Evolutionary conservation across 1,140 invertebrate species (phyloP), one percentile per base, ranked within the genome.

Genomic region (Platyscapa corneri): DNA sequence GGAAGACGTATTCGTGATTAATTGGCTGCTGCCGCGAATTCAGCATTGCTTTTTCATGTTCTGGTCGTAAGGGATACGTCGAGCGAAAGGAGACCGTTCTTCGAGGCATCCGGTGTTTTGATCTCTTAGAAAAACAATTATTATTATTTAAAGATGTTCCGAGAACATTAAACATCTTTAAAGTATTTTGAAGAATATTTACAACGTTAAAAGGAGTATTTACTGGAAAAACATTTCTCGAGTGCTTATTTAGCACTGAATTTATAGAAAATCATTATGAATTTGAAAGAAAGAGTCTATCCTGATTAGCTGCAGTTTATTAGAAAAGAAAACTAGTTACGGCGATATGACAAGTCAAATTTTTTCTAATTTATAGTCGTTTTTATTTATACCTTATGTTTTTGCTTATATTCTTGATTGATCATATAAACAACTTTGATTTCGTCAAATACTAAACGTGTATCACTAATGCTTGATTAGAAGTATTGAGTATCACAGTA

Each of bases 91-190:
- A 60, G 5, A 10, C 5, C 34, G 64, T 65, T 32, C n/a, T 32
- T 32, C 65, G 7, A 18, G 0, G n/a, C 65, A 10, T 72, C 30
- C 46, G 32, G 49, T 72, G 23, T 82, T 53, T 53, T 82, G 80
- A 82, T 82, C 80, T 82, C 67, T 78, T 72, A 72, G 32, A 82
- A 49, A 37, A 30, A 72, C 32, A 16, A 46, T 46, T 80, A 67
- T 46, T 46, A 67, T 67, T 46, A 20, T 79, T 20, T 46, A 60
- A n/a, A 46, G 34, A 39, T 65, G 32, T n/a, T 30, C 12, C 16
- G 2, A 56, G 32, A 39, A 7, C 1, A 42, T 39, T 74, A 12
- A 5, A 34, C 16, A 77, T 77, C 75, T 56, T 2, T 8, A 32
- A 77, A 56, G 3, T 16, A 42, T 34, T 20, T 79, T 79, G 14